Evolutionary conservation across 2,797 vertebrate genomes (phyloP).

Genomic region (Crocodylus rhombifer): DNA sequence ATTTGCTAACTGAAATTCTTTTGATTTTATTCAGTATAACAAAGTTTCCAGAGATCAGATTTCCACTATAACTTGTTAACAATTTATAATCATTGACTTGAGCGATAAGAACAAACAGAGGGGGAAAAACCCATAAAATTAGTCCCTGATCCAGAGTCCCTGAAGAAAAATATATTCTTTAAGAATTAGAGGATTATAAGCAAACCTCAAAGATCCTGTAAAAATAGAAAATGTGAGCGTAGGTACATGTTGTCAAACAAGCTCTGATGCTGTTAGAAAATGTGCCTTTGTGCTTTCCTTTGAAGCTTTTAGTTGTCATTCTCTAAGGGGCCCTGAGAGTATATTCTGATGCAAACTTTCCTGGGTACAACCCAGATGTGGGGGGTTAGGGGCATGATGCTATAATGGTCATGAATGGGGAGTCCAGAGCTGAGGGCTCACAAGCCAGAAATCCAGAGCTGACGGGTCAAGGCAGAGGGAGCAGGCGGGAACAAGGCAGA

Average conservation of each 20-base stretch:
- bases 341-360: neutral
- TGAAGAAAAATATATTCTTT: constrained; percentile 43
- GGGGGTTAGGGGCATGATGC: too few relatives aligned
- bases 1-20: constrained; percentile 44
- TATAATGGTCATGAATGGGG: too few relatives aligned
- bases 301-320: constrained; percentile 27
- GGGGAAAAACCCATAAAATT: constrained; percentile 55
- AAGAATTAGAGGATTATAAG: constrained; percentile 26
- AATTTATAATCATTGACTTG: constrained; percentile 69
- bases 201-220: neutral
- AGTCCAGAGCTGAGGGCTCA: too few relatives aligned
- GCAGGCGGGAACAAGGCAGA: too few relatives aligned
- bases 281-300: neutral
- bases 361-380: too few relatives aligned
- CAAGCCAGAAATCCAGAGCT: too few relatives aligned
- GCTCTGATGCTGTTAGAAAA: neutral
- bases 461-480: too few relatives aligned
- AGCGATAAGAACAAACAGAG: constrained; percentile 60
- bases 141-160: constrained; percentile 39
- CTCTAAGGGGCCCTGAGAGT: neutral
- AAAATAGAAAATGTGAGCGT: rapidly evolving
- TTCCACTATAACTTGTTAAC: constrained; percentile 69
- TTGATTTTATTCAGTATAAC: constrained; percentile 15
- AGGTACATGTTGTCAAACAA: neutral
- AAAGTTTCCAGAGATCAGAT: constrained; percentile 46